These are phyloP conservation scores for Percopsis omiscomaycus DNA, from an alignment of 2,797 vertebrate genomes.

Conservation along the genomic window DNA sequence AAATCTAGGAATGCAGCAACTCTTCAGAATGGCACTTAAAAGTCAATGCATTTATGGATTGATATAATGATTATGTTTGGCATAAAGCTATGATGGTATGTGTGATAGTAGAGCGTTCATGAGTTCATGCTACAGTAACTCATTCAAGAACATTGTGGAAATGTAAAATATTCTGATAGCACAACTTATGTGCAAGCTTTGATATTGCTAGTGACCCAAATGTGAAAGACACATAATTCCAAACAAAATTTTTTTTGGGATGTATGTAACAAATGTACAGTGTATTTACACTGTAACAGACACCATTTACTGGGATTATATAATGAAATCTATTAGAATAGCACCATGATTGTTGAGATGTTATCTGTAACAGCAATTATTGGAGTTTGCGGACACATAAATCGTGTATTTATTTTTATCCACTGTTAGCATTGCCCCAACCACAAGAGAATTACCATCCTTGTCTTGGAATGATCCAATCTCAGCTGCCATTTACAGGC, in stretches of 20 bases:
- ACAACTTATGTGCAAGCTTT: background rate
- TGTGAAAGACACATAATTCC: no score
- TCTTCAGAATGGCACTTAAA: conserved; percentile 23
- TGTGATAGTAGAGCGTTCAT: conserved; percentile 11
- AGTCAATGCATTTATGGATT: background rate
- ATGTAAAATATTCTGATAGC: background rate
- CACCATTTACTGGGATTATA: conserved; percentile 21
- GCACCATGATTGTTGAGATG: conserved; percentile 22
- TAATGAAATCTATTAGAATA: conserved; percentile 20
- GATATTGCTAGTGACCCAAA: background rate
- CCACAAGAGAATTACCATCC: background rate
- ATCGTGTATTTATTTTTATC: conserved; percentile 8
- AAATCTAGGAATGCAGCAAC: conserved; percentile 29
- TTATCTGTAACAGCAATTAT: conserved; percentile 22
- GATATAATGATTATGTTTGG: background rate
- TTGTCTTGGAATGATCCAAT: conserved; percentile 20
- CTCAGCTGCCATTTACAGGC: conserved; percentile 30
- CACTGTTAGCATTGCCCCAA: background rate
- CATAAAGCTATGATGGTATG: background rate
- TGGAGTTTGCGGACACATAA: background rate
- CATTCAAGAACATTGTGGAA: no score
- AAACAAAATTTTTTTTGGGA: no score
- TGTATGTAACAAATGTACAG: no score
- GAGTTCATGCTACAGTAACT: background rate
- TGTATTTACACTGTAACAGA: conserved; percentile 4